A percentile compares a stretch with the other conserved stretches of the same genome.
phyloP scores from a whole-genome alignment of 2,888 invertebrate genomes.

The Pilophorus perplexus region DNA sequence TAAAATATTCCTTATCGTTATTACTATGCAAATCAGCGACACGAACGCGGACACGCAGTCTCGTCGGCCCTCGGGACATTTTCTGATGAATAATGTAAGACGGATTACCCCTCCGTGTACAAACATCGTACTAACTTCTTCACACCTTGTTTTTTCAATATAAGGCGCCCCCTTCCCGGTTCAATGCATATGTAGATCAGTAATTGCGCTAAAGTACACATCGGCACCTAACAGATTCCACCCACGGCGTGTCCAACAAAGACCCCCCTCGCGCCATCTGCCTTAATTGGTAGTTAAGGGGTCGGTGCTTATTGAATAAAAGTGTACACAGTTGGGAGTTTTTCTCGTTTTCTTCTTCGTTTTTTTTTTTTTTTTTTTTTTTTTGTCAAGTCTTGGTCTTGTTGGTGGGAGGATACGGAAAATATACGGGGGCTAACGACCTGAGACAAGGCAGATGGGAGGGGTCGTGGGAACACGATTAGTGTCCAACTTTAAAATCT shows the following conservation, averaged over 20 bases:
- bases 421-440: constrained; percentile 23
- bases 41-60: no score
- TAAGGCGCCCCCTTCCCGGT: constrained; percentile 4
- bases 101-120: constrained; percentile 14
- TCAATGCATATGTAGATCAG: constrained; percentile 29
- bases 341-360: not conserved
- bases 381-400: constrained; percentile 5
- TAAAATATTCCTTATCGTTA: no score
- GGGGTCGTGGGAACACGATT: constrained; percentile 18
- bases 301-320: constrained; percentile 19
- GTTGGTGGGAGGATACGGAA: not conserved
- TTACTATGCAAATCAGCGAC: no score
- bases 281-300: constrained; percentile 28
- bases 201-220: constrained; percentile 16
- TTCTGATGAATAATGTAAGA: constrained; percentile 25
- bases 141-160: constrained; percentile 27
- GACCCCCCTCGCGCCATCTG: not conserved
- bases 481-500: no score
- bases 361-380: not conserved
- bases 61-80: constrained; percentile 15
- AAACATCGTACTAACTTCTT: constrained; percentile 20
- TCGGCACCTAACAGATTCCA: constrained; percentile 6
- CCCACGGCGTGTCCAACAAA: constrained; percentile 11
- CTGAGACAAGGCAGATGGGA: constrained; percentile 8
- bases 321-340: constrained; percentile 6